A percentile compares a stretch with the other conserved stretches of the same genome.
These are phyloP conservation scores for Leptobrachium ailaonicum DNA, from an alignment of 2,113 vertebrate species.

Conservation along the genomic window DNA sequence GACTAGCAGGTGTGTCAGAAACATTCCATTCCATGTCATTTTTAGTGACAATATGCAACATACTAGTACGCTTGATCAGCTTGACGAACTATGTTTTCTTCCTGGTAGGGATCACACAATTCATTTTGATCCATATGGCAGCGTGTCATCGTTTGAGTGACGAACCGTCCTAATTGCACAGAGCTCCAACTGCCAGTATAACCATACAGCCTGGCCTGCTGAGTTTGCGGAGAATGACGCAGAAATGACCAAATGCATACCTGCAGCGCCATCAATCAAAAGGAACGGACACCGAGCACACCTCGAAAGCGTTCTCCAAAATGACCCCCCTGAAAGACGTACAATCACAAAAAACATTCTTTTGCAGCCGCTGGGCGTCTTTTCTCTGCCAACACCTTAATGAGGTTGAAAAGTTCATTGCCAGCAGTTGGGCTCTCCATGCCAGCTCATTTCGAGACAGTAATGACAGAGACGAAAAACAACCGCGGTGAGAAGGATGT, in stretches of 20 bases:
- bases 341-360: background rate
- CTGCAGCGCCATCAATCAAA: background rate
- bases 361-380: background rate
- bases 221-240: background rate
- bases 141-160: too few species aligned
- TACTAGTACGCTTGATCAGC: too few species aligned
- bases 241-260: background rate
- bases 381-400: background rate
- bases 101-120: too few species aligned
- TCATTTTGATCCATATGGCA: too few species aligned
- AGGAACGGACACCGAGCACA: background rate
- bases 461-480: background rate
- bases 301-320: background rate
- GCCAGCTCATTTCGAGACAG: background rate
- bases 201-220: too few species aligned
- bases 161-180: too few species aligned
- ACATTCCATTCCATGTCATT: too few species aligned
- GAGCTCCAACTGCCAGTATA: too few species aligned
- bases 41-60: too few species aligned
- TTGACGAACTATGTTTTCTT: too few species aligned
- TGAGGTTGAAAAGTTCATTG: slow-evolving; percentile 5
- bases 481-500: background rate
- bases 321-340: background rate
- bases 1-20: too few species aligned
- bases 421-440: background rate